Percentiles rank a stretch among this genome's conserved stretches.
Evolutionary conservation across 2,888 invertebrate genomes (phyloP).

Genomic region (Salpingus planirostris): DNA sequence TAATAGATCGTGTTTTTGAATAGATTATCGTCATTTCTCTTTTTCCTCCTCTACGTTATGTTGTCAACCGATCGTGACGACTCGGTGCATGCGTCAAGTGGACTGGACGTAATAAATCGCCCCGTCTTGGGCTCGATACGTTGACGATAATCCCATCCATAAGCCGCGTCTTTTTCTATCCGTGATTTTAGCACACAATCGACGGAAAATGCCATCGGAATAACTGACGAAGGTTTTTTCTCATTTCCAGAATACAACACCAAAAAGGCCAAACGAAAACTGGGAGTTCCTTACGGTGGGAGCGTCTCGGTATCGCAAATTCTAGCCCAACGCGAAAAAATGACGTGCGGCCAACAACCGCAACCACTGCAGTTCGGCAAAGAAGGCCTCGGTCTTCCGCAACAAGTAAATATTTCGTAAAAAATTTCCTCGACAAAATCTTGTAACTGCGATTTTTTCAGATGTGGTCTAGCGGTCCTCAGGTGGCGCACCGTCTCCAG

Average conservation of each 20-base stretch:
- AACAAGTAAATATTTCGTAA: conserved; percentile 6
- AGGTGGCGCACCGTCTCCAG: conserved; percentile 22
- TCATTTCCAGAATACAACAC: conserved; percentile 45
- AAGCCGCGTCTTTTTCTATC: too few relatives aligned
- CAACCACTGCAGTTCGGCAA: conserved; percentile 4
- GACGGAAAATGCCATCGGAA: neutral
- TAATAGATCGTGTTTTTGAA: conserved; percentile 21
- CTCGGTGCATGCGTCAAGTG: conserved; percentile 9
- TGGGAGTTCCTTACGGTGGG: conserved; percentile 47
- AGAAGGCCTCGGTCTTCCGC: conserved; percentile 6
- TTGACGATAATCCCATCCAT: too few relatives aligned
- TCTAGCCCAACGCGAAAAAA: conserved; percentile 55
- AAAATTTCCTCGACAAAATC: neutral
- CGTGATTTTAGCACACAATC: too few relatives aligned
- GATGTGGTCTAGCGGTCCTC: conserved; percentile 29
- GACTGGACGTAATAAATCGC: conserved; percentile 12
- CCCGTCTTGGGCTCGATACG: conserved; percentile 5
- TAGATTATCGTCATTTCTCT: conserved; percentile 21
- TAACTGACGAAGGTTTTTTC: neutral
- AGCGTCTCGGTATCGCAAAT: conserved; percentile 58
- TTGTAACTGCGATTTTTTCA: conserved; percentile 9
- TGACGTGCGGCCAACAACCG: conserved; percentile 43
- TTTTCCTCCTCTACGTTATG: too few relatives aligned
- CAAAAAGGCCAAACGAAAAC: conserved; percentile 56
- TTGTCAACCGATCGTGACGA: too few relatives aligned